Base-by-base conservation (phyloP, 1,140 invertebrate genomes). In the Tetramorium alpestre region DNA sequence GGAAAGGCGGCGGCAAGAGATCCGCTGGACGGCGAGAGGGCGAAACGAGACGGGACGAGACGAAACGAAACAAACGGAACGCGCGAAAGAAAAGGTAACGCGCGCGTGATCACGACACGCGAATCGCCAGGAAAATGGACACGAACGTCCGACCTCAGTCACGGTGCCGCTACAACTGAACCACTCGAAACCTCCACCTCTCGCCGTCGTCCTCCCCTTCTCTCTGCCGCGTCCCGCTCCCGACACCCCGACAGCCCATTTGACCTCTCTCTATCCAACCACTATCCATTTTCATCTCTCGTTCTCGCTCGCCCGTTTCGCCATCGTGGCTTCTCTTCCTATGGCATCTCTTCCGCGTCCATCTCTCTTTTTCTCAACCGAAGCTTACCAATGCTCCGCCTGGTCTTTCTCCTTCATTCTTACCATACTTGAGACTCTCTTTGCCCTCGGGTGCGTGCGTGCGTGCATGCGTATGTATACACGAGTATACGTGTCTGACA, bases 81-180 rank as follows among this genome's bases (percentile, higher is more conserved):
- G 33, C 33, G 33, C 33, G 33, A 33, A 33, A 33, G 58, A 22
- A 47, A 18, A 3, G 38, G 16, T 60, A n/a, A 51, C 54, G 58
- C 69, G 82, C 84, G 65, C 81, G 81, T 80, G 22, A 25, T 25
- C 38, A 64, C 88, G 89, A 82, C 56, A 60, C 69, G 60, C 81
- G 69, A 58, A 38, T 60, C 33, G 25, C 65, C 69, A 70, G 78
- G 78, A 85, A 89, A 65, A 76, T 86, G 81, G 58, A 56, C 64
- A 80, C 73, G 82, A 69, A 69, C 67, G 89, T 93, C 91, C 90
- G 91, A 91, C 70, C 89, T 76, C 90, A 93, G 81, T 87, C 92
- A 92, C 92, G 93, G 93, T 92, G 92, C 91, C 93, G 93, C 94
- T 93, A 94, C 93, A 92, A 94, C 94, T 94, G 93, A 94, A 89